Conservation (phyloP, 2,888 invertebrate genomes). For the Napeogenes inachia region DNA sequence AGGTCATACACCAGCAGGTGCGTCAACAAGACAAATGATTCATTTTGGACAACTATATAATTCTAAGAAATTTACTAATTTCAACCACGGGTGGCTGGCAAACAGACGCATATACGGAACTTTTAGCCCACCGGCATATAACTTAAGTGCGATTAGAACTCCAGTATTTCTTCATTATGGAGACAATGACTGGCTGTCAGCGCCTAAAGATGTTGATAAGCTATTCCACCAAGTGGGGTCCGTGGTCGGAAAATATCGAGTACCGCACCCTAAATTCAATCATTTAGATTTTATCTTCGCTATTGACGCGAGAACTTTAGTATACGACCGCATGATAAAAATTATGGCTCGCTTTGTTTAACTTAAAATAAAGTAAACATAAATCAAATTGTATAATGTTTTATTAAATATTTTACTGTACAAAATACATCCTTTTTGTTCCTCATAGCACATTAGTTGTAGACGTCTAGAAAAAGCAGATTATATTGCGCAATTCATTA, state of each 20-base stretch:
- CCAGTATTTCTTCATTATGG: conserved; percentile 74
- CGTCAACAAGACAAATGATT: conserved; percentile 68
- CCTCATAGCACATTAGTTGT: conserved; percentile 24
- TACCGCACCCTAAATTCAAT: conserved; percentile 67
- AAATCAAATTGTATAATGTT: conserved; percentile 10
- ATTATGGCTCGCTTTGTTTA: conserved; percentile 60
- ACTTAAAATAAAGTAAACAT: conserved; percentile 27
- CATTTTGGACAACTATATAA: conserved; percentile 72
- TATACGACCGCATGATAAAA: conserved; percentile 74
- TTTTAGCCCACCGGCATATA: conserved; percentile 69
- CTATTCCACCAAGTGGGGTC: conserved; percentile 59
- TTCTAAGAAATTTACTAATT: conserved; percentile 68
- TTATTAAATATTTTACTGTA: conserved; percentile 25
- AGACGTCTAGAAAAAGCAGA: conserved; percentile 14
- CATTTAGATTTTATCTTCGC: conserved; percentile 79
- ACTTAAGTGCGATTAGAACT: conserved; percentile 59
- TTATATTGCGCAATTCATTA: background rate
- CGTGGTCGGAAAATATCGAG: conserved; percentile 65
- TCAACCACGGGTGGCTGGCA: conserved; percentile 63
- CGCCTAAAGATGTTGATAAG: conserved; percentile 61
- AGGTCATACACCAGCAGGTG: conserved; percentile 72
- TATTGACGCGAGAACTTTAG: conserved; percentile 73
- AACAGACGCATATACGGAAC: conserved; percentile 69
- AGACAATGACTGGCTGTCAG: conserved; percentile 73
- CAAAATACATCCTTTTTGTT: conserved; percentile 17